A percentile compares a stretch with the other conserved stretches of the same genome.
phyloP scores from a whole-genome alignment of 2,888 invertebrate genomes.

The Parapristionchus giblindavisi region DNA sequence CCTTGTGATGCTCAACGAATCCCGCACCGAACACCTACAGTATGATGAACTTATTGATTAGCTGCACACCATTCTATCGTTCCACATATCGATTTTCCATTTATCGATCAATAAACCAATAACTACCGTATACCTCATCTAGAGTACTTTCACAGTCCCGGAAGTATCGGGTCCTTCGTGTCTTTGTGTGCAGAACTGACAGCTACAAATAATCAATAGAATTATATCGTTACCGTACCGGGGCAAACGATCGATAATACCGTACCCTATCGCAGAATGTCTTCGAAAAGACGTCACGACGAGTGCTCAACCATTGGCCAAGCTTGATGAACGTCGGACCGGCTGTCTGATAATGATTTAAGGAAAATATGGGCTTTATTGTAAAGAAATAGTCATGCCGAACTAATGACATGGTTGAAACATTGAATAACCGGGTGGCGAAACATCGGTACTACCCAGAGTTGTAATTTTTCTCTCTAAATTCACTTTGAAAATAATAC shows the following conservation, averaged over 20 bases:
- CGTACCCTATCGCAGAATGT: conserved; percentile 70
- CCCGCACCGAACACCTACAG: conserved; percentile 50
- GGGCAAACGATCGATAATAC: not conserved
- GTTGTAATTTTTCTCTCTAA: no score
- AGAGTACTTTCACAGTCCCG: conserved; percentile 50
- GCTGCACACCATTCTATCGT: not conserved
- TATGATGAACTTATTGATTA: not conserved
- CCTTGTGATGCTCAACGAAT: conserved; percentile 62
- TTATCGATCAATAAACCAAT: not conserved
- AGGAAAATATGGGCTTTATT: no score
- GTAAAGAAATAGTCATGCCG: no score
- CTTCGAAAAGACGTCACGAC: conserved; percentile 73
- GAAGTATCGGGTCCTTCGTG: conserved; percentile 52
- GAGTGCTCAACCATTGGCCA: conserved; percentile 74
- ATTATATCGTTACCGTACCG: not conserved
- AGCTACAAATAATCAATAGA: conserved; percentile 44
- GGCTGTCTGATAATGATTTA: conserved; percentile 56
- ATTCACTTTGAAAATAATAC: no score
- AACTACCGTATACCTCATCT: conserved; percentile 36
- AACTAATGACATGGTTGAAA: no score
- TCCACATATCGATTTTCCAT: not conserved
- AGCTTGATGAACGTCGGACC: conserved; percentile 74
- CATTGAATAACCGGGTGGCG: no score
- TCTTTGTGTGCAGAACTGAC: conserved; percentile 58
- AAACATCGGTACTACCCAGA: no score